Percentiles rank a stretch among this genome's conserved stretches.
phyloP scores from a whole-genome alignment of 1,140 invertebrate genomes.

The Medauroidea extradentata region DNA sequence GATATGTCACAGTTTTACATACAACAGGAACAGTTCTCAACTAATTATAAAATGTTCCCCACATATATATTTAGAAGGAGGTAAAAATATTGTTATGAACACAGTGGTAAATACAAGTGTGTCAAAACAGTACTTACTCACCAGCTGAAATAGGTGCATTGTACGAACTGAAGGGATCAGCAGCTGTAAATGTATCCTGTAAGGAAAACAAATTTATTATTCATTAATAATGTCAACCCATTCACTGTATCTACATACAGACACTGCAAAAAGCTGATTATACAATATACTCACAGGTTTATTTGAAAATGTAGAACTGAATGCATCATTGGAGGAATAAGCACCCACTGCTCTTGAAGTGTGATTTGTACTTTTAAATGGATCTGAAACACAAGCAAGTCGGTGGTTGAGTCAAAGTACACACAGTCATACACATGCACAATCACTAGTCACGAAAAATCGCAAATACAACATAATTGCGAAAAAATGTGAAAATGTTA shows the following conservation, averaged over 20 bases:
- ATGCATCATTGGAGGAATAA: conserved; percentile 59
- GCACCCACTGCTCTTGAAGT: conserved; percentile 44
- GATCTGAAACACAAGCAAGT: conserved; percentile 47
- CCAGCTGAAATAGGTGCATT: conserved; percentile 18
- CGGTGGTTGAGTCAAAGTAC: no score
- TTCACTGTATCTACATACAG: neutral
- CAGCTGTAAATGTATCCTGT: conserved; percentile 53
- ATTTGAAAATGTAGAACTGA: conserved; percentile 48
- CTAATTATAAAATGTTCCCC: no score
- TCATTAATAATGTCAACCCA: neutral
- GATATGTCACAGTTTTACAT: no score
- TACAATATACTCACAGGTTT: conserved; percentile 33
- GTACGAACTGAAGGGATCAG: conserved; percentile 50
- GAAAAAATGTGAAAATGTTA: no score
- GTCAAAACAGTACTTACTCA: conserved; percentile 13
- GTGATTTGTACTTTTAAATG: conserved; percentile 48
- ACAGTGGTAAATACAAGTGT: no score
- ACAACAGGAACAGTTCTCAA: no score
- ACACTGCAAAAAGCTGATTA: neutral
- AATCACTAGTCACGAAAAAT: no score
- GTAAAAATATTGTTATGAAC: conserved; percentile 3
- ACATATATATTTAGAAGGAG: no score
- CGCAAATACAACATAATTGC: no score
- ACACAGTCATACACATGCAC: no score
- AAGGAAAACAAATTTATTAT: conserved; percentile 23